These are phyloP conservation scores for Gallinago media DNA, from an alignment of 2,113 vertebrate species.

Conservation along the genomic window DNA sequence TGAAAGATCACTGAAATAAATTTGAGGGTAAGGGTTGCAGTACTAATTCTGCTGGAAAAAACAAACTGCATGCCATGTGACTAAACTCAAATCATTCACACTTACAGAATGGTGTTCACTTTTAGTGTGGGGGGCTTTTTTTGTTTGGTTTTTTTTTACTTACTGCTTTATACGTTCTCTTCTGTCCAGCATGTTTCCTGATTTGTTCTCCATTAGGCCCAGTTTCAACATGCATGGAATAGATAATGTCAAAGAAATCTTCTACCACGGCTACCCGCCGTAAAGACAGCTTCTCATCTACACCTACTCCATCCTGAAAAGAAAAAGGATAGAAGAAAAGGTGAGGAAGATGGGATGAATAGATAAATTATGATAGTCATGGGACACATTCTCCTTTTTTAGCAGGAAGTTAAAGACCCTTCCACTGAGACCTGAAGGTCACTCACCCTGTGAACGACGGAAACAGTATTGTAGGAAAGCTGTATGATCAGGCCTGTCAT, in stretches of 20 bases:
- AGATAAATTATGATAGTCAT: not conserved
- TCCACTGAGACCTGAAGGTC: conserved; percentile 2
- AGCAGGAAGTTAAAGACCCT: not conserved
- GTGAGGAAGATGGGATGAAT: conserved; percentile 10
- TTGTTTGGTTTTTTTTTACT: conserved; percentile 50
- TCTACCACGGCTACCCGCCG: conserved; percentile 85
- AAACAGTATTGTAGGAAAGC: not conserved
- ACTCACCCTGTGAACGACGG: not conserved
- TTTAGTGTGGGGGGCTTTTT: not conserved
- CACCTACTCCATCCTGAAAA: conserved; percentile 84
- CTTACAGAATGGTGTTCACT: not conserved
- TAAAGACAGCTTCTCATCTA: conserved; percentile 86
- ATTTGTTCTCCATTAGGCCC: conserved; percentile 88
- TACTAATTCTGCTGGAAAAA: not conserved
- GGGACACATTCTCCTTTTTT: not conserved
- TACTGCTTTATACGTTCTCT: conserved; percentile 89
- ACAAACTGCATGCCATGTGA: not conserved
- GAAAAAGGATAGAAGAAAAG: conserved; percentile 3
- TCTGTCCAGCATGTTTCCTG: conserved; percentile 87
- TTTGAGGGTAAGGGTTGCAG: not conserved
- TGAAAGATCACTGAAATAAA: not conserved
- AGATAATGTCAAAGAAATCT: conserved; percentile 90
- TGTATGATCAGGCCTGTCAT: not conserved
- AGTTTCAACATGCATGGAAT: conserved; percentile 89
- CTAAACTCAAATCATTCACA: not conserved